Evolutionary conservation across 1,140 invertebrate genomes (phyloP).

Genomic region (Lysiphlebus fabarum): DNA sequence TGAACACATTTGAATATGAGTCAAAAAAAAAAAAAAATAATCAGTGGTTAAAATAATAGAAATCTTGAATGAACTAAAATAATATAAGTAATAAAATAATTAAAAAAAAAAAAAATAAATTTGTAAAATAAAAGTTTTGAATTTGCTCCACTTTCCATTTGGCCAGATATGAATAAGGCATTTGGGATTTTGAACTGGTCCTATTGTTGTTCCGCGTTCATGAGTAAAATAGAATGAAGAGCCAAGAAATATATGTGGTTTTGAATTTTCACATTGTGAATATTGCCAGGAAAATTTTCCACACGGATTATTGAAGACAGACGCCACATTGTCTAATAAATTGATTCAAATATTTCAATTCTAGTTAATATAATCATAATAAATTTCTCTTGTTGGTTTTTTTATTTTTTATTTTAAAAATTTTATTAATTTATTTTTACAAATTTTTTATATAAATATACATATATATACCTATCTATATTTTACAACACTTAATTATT

Average conservation of each 20-base stretch:
- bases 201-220: slow-evolving; percentile 22
- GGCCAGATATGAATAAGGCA: slow-evolving; percentile 18
- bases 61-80: not conserved
- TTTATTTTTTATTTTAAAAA: no score
- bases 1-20: no score
- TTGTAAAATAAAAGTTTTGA: slow-evolving; percentile 18
- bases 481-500: no score
- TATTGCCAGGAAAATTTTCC: slow-evolving; percentile 32
- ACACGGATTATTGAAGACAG: slow-evolving; percentile 29
- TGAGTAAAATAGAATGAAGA: slow-evolving; percentile 21
- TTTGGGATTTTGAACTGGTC: slow-evolving; percentile 17
- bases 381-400: no score
- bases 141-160: slow-evolving; percentile 22
- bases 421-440: no score
- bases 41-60: no score
- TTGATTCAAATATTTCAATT: not conserved
- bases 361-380: no score
- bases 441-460: no score
- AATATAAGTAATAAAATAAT: not conserved
- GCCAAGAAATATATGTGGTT: slow-evolving; percentile 21
- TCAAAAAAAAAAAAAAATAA: no score
- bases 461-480: no score
- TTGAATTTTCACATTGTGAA: slow-evolving; percentile 33
- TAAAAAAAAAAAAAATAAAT: not conserved
- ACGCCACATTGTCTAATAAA: slow-evolving; percentile 34